Conservation (phyloP, 2,113 vertebrate genomes). For the Gopherus flavomarginatus region DNA sequence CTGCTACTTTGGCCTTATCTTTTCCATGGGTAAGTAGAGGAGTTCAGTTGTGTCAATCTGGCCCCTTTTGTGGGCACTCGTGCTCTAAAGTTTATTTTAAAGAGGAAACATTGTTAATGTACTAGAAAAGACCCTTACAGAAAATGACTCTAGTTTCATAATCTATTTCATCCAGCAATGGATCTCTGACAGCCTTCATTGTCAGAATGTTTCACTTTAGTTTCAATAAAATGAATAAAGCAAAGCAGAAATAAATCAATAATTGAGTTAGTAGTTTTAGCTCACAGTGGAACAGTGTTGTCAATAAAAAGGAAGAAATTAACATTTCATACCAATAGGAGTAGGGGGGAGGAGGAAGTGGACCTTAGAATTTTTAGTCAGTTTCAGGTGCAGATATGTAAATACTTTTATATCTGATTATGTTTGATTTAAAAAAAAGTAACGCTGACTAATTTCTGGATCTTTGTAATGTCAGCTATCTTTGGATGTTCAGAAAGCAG, state of each 20-base stretch:
- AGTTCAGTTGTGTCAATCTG: background rate
- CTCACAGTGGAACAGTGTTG: background rate
- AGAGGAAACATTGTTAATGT: background rate
- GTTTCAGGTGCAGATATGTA: background rate
- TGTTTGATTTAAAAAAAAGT: rapidly evolving
- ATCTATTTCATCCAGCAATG: background rate
- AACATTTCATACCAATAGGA: background rate
- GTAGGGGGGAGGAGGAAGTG: background rate
- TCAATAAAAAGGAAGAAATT: background rate
- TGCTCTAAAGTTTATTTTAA: background rate
- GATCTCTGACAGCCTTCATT: background rate
- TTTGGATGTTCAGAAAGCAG: background rate
- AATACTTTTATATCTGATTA: background rate
- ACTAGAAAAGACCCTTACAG: background rate
- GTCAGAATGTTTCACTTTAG: background rate
- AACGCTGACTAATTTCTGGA: background rate
- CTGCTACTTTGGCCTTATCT: rapidly evolving
- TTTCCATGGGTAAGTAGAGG: background rate
- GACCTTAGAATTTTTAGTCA: background rate
- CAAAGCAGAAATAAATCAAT: background rate
- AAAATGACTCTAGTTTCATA: background rate
- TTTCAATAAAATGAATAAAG: background rate
- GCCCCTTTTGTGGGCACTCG: rapidly evolving
- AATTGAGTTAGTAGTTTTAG: background rate
- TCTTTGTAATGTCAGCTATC: background rate